phyloP scores from a whole-genome alignment of 1,140 invertebrate genomes.

The Pogonus chalceus region DNA sequence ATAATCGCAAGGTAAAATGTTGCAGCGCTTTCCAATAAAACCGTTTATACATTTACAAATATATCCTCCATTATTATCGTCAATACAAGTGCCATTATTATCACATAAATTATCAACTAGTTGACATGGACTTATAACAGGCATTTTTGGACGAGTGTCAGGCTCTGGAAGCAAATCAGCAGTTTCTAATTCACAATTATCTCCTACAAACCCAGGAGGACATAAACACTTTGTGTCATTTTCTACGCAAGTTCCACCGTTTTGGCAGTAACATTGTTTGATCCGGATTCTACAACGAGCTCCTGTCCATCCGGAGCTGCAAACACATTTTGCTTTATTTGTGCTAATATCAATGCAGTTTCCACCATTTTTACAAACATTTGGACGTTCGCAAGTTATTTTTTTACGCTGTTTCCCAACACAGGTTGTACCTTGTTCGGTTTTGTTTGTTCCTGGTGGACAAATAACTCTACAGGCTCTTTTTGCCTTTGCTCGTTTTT shows the following conservation, averaged over 20 bases:
- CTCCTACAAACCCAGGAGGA: slow-evolving; percentile 36
- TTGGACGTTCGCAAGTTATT: slow-evolving; percentile 26
- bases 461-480: slow-evolving; percentile 47
- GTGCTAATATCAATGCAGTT: slow-evolving; percentile 31
- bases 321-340: slow-evolving; percentile 32
- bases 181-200: slow-evolving; percentile 36
- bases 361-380: slow-evolving; percentile 33
- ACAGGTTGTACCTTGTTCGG: slow-evolving; percentile 19
- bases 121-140: neutral
- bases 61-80: slow-evolving; percentile 37
- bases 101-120: slow-evolving; percentile 36
- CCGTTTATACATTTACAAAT: slow-evolving; percentile 48
- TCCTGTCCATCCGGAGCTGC: slow-evolving; percentile 36
- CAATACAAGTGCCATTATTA: slow-evolving; percentile 45
- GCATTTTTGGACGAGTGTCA: neutral
- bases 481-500: slow-evolving; percentile 41
- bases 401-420: slow-evolving; percentile 39
- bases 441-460: neutral
- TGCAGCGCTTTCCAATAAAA: slow-evolving; percentile 43
- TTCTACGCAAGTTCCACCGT: slow-evolving; percentile 41
- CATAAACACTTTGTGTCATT: slow-evolving; percentile 46
- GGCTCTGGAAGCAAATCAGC: slow-evolving; percentile 33
- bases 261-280: slow-evolving; percentile 47
- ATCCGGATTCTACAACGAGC: slow-evolving; percentile 35
- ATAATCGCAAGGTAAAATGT: slow-evolving; percentile 45